Evolutionary conservation across 2,888 invertebrate species (phyloP).

Genomic region (Galerucella pusilla): DNA sequence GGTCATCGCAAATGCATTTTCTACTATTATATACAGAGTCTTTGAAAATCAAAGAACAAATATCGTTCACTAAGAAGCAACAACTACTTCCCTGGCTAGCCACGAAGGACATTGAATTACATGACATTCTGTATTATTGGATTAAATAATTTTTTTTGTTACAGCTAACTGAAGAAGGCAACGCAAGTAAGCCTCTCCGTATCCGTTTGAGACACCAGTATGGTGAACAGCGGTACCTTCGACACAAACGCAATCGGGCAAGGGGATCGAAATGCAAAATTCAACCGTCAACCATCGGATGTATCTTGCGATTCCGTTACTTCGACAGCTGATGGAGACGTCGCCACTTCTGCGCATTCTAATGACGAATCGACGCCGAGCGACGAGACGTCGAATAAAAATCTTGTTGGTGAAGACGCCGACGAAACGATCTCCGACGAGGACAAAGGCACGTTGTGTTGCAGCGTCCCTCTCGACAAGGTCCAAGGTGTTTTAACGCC

Average conservation of each 20-base stretch:
- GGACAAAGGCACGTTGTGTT: conserved; percentile 53
- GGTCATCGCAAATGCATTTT: neutral
- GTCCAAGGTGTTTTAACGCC: conserved; percentile 55
- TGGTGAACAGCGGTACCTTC: conserved; percentile 63
- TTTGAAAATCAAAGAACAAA: too few relatives aligned
- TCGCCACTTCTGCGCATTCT: conserved; percentile 50
- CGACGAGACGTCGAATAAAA: conserved; percentile 13
- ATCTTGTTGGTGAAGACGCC: conserved; percentile 1
- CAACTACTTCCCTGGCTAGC: too few relatives aligned
- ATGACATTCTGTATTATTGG: neutral
- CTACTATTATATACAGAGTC: too few relatives aligned
- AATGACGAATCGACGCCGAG: conserved; percentile 53
- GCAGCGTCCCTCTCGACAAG: conserved; percentile 62
- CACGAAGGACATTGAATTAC: too few relatives aligned
- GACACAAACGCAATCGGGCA: conserved; percentile 50
- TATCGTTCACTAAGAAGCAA: too few relatives aligned
- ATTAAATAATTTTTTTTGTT: neutral
- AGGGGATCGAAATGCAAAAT: conserved; percentile 55
- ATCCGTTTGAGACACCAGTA: conserved; percentile 43
- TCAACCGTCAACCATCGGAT: conserved; percentile 52
- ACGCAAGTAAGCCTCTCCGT: neutral
- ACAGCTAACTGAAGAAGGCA: conserved; percentile 17
- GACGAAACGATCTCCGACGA: conserved; percentile 10
- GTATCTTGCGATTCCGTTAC: conserved; percentile 26
- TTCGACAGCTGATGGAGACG: conserved; percentile 50